Percentiles rank a stretch among this genome's conserved stretches.
Conservation (phyloP, 2,113 vertebrate species). For the Ceratotherium simum region DNA sequence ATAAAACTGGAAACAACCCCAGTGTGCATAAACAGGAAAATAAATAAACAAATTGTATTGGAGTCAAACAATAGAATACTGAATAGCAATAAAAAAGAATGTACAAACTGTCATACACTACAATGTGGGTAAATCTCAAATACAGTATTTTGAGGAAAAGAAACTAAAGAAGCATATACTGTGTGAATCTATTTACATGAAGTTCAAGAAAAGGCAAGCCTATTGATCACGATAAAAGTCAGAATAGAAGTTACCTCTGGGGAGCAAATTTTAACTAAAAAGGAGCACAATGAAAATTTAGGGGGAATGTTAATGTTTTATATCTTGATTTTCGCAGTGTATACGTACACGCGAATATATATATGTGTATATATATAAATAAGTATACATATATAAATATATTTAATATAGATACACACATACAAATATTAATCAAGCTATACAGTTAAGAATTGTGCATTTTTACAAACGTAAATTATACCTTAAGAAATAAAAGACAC, state of each 20-base stretch:
- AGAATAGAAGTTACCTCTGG: not conserved
- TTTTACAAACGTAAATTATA: not conserved
- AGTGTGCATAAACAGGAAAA: not conserved
- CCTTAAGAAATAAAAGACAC: not conserved
- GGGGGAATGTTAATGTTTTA: not conserved
- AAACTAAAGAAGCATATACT: not conserved
- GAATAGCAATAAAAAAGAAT: not conserved
- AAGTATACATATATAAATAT: no score
- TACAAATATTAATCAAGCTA: not conserved
- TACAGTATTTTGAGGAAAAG: not conserved
- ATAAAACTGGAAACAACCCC: not conserved
- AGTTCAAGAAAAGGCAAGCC: not conserved
- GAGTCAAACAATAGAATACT: not conserved
- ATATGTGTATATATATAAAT: not conserved
- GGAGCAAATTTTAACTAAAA: not conserved
- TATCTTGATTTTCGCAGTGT: not conserved
- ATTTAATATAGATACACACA: not conserved
- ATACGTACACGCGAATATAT: not conserved
- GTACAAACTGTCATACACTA: not conserved
- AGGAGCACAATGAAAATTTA: not conserved
- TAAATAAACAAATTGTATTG: not conserved
- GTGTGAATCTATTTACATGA: not conserved
- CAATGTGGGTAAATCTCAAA: not conserved
- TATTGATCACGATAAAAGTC: not conserved
- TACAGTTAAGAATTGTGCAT: not conserved